Base-by-base conservation (phyloP, 2,113 vertebrate genomes). In the Benitochromis conjunctus region DNA sequence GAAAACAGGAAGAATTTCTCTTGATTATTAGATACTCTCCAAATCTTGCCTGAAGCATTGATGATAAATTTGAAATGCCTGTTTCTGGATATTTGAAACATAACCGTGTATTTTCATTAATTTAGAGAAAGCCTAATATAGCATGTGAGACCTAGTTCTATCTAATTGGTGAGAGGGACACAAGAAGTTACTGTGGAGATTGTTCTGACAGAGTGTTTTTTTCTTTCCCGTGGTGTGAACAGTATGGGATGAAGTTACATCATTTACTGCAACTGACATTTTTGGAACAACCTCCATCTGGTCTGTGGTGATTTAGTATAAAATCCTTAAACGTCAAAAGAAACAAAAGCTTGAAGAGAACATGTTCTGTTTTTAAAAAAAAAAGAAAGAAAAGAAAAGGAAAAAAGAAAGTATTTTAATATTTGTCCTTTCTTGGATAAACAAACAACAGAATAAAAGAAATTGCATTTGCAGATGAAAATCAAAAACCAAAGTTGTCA, bases 271-370 rank as follows among this genome's bases (percentile, higher is more conserved):
- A 84, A 90, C 87, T 92, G 80, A 92, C 91, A 92, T 94, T 94
- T 94, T 92, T 91, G 91, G 90, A 92, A 89, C 92, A 92, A 83
- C 91, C 89, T 93, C 89, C 90, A 93, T 93, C 87, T 93, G 92
- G 89, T 91, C 84, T 77, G 87, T 91, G 84, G 87, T 62, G 89
- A 94, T 94, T 93, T 54, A 79, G 82, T 85, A 60, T 51, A 54
- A 87, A 93, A 92, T 86, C 78, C 66, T 55, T 19, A 69, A 71
- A 64, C 2, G 80, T 92, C 90, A 85, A 84, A 79, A 41, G 41
- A 77, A 80, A 76, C 84, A 86, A 90, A 91, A 92, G 86, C 86
- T 66, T 82, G 71, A 51, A 48, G 66, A 62, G 48, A 60, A 86
- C 43, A 69, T 82, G 66, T 86, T 66, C 29, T 88, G 82, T 86